These are phyloP conservation scores for Rhopilema esculentum DNA, from an alignment of 30 jellyfish, hydroid and myxozoan genomes.

Conservation along the genomic window DNA sequence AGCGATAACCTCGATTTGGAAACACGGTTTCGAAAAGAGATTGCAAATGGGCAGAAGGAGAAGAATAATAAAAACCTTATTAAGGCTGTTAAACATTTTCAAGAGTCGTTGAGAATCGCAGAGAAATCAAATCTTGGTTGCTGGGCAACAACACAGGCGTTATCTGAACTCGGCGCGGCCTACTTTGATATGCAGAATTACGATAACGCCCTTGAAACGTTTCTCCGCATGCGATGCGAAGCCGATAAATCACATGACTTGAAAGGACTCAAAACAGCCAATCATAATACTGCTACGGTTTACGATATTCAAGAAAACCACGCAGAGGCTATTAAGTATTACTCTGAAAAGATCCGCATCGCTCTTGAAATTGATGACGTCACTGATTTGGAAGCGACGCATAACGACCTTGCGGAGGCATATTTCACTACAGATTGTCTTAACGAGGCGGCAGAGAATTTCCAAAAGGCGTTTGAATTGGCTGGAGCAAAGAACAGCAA, in stretches of 20 bases:
- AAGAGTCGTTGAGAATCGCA: not conserved
- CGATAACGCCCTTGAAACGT: slow-evolving; percentile 2
- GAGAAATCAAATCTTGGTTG: not conserved
- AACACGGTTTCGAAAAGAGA: not conserved
- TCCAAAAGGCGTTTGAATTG: not conserved
- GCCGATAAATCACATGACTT: not conserved
- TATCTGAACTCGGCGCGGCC: slow-evolving; percentile 28
- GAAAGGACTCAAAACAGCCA: slow-evolving; percentile 10
- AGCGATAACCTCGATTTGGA: not conserved
- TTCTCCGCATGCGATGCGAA: not conserved
- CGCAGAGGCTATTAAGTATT: not conserved
- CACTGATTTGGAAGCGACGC: not conserved
- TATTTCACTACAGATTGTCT: not conserved
- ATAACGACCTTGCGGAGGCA: slow-evolving; percentile 12
- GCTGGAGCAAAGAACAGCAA: not conserved
- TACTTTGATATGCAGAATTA: not conserved
- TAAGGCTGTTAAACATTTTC: not conserved
- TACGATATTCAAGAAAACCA: not conserved
- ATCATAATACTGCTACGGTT: slow-evolving; percentile 3
- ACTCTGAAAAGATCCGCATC: not conserved
- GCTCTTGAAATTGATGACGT: not conserved
- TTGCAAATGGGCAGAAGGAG: not conserved
- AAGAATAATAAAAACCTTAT: not conserved
- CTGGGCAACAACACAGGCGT: not conserved
- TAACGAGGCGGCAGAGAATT: slow-evolving; percentile 9